Percentiles rank a stretch among this genome's conserved stretches.
Conservation (phyloP, 2,113 vertebrate genomes). For the Larimichthys polyactis region DNA sequence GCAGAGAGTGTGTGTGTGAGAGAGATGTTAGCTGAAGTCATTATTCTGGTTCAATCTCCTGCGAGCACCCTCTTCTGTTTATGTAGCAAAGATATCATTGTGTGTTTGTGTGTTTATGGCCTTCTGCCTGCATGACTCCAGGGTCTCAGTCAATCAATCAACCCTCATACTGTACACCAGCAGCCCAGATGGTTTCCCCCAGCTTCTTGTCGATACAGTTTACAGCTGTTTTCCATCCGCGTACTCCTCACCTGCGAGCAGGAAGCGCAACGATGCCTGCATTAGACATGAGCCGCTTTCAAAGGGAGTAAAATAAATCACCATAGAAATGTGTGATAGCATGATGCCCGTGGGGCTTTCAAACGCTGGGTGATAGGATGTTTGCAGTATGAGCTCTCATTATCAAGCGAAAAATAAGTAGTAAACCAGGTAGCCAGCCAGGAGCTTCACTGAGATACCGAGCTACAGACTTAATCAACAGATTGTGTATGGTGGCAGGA, state of each 20-base stretch:
- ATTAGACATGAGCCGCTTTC: slow-evolving; percentile 54
- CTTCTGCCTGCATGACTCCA: slow-evolving; percentile 55
- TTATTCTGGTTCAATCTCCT: slow-evolving; percentile 46
- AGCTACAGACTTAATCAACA: slow-evolving; percentile 63
- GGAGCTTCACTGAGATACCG: slow-evolving; percentile 45
- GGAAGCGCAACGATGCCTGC: slow-evolving; percentile 38
- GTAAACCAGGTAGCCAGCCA: slow-evolving; percentile 63
- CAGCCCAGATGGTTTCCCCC: slow-evolving; percentile 56
- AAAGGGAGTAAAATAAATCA: slow-evolving; percentile 72
- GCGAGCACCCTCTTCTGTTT: slow-evolving; percentile 32
- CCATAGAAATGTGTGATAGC: slow-evolving; percentile 63
- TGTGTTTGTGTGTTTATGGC: slow-evolving; percentile 59
- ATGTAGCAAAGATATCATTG: slow-evolving; percentile 45
- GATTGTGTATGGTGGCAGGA: slow-evolving; percentile 39
- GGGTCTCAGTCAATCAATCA: slow-evolving; percentile 72
- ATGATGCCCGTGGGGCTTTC: slow-evolving; percentile 50
- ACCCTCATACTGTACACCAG: slow-evolving; percentile 51
- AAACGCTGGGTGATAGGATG: slow-evolving; percentile 48
- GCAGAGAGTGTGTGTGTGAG: slow-evolving; percentile 1
- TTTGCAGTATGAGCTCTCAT: slow-evolving; percentile 58
- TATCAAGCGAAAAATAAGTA: slow-evolving; percentile 66
- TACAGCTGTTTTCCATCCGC: slow-evolving; percentile 70
- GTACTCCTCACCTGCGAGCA: slow-evolving; percentile 24
- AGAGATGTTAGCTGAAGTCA: slow-evolving; percentile 21
- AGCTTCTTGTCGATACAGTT: slow-evolving; percentile 67